Base-by-base conservation (phyloP, 1,140 invertebrate genomes). In the Cecropterus lyciades region DNA sequence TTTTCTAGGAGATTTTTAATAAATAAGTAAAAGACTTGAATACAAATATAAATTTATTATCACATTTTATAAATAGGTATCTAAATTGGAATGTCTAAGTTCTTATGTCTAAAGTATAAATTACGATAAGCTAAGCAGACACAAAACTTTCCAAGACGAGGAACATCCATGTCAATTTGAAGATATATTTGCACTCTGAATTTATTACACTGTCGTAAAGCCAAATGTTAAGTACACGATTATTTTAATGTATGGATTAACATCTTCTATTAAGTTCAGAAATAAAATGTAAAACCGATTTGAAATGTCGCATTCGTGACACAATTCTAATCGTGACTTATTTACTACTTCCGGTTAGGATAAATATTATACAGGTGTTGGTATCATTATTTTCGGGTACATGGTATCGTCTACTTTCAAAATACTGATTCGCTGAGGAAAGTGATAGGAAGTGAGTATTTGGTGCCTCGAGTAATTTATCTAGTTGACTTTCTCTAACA, bases 61-160 rank as follows among this genome's bases (percentile, higher is more conserved):
- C 89, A 91, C 89, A 91, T 83, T 91, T 88, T 80, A 89, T 89
- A 91, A 91, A 91, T 89, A 89, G 79, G 75, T 79, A 77, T 79
- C 83, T 87, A 81, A 87, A 82, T 77, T 83, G 72, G 57, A 79
- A 74, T 80, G 68, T 79, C 80, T 87, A 88, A 84, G 68, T 40
- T 40, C 80, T 84, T 91, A 87, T 51, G 76, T 59, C 82, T 87
- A 89, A 73, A 74, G 49, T 80, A 89, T 91, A 91, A 89, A 89
- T 89, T 87, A 87, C 62, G 73, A 71, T 81, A 79, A 76, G 73
- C 80, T 85, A 83, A 86, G 65, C 75, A 82, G 69, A 82, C 79
- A 78, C 37, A 69, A 57, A 70, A 65, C 70, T 67, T 75, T 78
- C 72, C 59, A 70, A 71, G 46, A 52, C 20, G 55, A 68, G 56